Percentiles rank a stretch among this genome's conserved stretches.
phyloP scores from a whole-genome alignment of 2,797 vertebrate species.

The Diplodus puntazzo region DNA sequence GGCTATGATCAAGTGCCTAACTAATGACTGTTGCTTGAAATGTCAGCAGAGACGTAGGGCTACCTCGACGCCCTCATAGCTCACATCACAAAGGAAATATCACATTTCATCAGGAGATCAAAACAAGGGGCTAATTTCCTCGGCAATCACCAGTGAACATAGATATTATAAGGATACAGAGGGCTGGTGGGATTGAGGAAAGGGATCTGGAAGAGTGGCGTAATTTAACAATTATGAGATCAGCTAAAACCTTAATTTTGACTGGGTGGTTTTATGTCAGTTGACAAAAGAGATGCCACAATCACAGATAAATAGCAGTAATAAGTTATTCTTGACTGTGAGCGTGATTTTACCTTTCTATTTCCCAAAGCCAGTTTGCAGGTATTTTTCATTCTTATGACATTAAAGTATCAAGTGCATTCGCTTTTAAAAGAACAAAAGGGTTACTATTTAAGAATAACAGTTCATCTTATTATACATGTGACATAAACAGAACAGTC shows the following conservation, averaged over 20 bases:
- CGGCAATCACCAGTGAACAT: not conserved
- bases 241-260: conserved; percentile 21
- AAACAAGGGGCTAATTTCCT: conserved; percentile 46
- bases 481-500: conserved; percentile 33
- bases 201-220: not conserved
- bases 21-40: conserved; percentile 62
- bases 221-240: not conserved
- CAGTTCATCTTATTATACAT: conserved; percentile 6
- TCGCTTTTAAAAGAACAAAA: not conserved
- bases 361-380: conserved; percentile 32
- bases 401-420: conserved; percentile 16
- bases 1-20: conserved; percentile 62
- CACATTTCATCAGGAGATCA: conserved; percentile 48
- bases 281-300: conserved; percentile 21
- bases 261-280: conserved; percentile 13
- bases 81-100: conserved; percentile 48
- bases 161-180: conserved; percentile 4
- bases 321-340: too few species aligned
- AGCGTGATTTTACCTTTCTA: conserved; percentile 29
- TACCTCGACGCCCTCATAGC: conserved; percentile 31
- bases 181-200: not conserved
- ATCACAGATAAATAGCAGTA: conserved; percentile 1
- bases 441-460: conserved; percentile 6
- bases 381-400: conserved; percentile 23
- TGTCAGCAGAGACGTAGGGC: conserved; percentile 51